Conservation (phyloP, 2,888 invertebrate genomes). For the Elysia crispata region DNA sequence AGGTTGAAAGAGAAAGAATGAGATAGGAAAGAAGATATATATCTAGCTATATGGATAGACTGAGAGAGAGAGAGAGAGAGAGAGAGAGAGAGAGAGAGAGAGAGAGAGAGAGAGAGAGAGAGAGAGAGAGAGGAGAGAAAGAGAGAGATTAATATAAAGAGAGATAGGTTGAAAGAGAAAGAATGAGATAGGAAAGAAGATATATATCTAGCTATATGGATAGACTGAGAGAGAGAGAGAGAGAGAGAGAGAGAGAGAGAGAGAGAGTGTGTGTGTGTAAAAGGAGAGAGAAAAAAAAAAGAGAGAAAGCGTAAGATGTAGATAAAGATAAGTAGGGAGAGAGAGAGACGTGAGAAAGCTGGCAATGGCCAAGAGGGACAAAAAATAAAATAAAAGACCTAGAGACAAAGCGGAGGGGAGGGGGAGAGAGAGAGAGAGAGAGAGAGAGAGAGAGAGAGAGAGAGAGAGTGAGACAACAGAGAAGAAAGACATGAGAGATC, state of each 20-base stretch:
- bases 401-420: not conserved
- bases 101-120: not conserved
- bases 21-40: not conserved
- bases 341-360: not conserved
- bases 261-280: not conserved
- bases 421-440: not conserved
- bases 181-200: not conserved
- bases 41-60: not conserved
- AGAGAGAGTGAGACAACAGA: not conserved
- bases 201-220: not conserved
- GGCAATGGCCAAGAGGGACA: too few species aligned
- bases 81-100: constrained; percentile 15
- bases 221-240: not conserved
- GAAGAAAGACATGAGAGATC: too few species aligned
- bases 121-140: not conserved
- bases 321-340: too few species aligned
- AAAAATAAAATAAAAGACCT: too few species aligned
- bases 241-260: constrained; percentile 12
- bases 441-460: not conserved
- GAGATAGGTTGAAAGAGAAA: too few species aligned
- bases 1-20: not conserved
- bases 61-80: constrained; percentile 7
- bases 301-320: too few species aligned
- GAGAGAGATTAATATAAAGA: too few species aligned
- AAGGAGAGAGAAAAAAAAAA: not conserved